Conservation (phyloP, 1,140 invertebrate genomes). For the Frieseomelitta varia region DNA sequence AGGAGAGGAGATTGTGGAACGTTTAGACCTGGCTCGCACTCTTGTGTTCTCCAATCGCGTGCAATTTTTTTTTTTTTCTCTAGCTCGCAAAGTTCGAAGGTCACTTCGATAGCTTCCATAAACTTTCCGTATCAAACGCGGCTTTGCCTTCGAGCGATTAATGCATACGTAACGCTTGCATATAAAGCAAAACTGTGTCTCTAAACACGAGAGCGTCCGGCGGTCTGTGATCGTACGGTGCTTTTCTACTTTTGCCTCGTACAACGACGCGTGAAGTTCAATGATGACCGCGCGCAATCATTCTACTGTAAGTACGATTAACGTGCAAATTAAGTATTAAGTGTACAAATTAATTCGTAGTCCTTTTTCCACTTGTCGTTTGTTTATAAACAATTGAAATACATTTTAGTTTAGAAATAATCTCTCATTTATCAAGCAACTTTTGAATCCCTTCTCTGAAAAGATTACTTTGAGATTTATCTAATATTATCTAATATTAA, state of each 20-base stretch:
- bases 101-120: background rate
- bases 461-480: no score
- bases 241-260: background rate
- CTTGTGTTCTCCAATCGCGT: background rate
- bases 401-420: no score
- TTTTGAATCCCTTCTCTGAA: no score
- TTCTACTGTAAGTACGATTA: no score
- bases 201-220: background rate
- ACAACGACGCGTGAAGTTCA: no score
- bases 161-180: background rate
- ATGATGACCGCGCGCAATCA: no score
- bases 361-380: no score
- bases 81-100: background rate
- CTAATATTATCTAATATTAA: no score
- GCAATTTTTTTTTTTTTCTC: background rate
- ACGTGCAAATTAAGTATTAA: no score
- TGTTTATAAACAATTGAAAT: no score
- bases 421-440: no score
- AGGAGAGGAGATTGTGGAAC: background rate
- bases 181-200: background rate
- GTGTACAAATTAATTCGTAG: no score
- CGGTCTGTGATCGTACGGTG: background rate
- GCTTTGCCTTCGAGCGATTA: background rate
- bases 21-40: constrained; percentile 23
- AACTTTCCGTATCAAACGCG: background rate